Conservation (phyloP, 1,140 invertebrate genomes). For the Pseudomyrmex sp. region DNA sequence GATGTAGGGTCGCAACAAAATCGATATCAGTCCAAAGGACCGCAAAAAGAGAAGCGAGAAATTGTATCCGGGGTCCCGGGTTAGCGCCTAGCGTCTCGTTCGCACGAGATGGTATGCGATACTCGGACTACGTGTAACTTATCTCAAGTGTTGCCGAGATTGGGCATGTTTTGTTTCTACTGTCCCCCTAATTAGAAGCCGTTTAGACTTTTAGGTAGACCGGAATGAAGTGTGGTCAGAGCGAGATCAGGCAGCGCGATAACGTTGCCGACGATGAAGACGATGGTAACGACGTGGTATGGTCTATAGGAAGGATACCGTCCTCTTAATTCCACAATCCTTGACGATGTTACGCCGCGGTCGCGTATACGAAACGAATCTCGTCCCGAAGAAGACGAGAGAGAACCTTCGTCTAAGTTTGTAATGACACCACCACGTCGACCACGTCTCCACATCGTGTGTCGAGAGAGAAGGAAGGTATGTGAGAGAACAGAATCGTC, state of each 20-base stretch:
- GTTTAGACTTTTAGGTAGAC: slow-evolving; percentile 74
- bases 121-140: slow-evolving; percentile 66
- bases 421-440: slow-evolving; percentile 38
- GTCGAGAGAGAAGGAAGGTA: slow-evolving; percentile 23
- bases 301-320: slow-evolving; percentile 33
- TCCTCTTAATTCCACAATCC: slow-evolving; percentile 63
- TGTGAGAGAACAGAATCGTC: slow-evolving; percentile 55
- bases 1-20: slow-evolving; percentile 30
- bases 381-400: slow-evolving; percentile 7
- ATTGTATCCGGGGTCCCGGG: slow-evolving; percentile 18
- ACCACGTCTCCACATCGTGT: not conserved
- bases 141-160: slow-evolving; percentile 81
- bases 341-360: slow-evolving; percentile 46
- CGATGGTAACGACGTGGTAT: slow-evolving; percentile 55
- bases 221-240: slow-evolving; percentile 63
- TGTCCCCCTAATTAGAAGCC: slow-evolving; percentile 83
- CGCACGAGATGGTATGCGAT: slow-evolving; percentile 59
- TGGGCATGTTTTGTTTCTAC: slow-evolving; percentile 83
- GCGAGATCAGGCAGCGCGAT: slow-evolving; percentile 59
- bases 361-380: slow-evolving; percentile 29
- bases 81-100: not conserved
- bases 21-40: slow-evolving; percentile 36
- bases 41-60: slow-evolving; percentile 33
- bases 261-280: slow-evolving; percentile 51
- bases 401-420: slow-evolving; percentile 22